Evolutionary conservation across 1,140 invertebrate genomes (phyloP).

Genomic region (Achroia grisella): DNA sequence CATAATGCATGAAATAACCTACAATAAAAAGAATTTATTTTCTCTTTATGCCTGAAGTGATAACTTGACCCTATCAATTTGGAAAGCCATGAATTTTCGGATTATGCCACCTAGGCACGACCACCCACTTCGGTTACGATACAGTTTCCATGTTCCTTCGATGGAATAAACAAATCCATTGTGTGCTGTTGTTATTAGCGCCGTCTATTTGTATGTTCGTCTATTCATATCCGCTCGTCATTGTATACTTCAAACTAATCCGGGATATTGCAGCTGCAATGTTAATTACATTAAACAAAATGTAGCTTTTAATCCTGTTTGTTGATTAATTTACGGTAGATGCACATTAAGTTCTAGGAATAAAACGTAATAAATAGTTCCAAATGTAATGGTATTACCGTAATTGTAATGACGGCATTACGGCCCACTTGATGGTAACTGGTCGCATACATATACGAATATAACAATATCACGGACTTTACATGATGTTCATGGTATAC

Average conservation of each 20-base stretch:
- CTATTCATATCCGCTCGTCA: constrained; percentile 44
- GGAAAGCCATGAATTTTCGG: background rate
- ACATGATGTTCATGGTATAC: too few species aligned
- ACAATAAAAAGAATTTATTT: background rate
- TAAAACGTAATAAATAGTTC: too few species aligned
- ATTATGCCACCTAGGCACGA: constrained; percentile 7
- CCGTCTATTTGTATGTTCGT: constrained; percentile 45
- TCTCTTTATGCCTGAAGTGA: background rate
- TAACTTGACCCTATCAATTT: too few species aligned
- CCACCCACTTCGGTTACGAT: constrained; percentile 39
- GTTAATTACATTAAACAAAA: constrained; percentile 6
- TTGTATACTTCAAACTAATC: background rate
- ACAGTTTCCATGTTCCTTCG: constrained; percentile 27
- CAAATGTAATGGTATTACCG: too few species aligned
- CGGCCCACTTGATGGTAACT: too few species aligned
- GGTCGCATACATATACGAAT: too few species aligned
- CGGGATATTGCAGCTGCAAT: background rate
- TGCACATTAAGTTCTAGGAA: too few species aligned
- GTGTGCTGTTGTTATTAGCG: constrained; percentile 62
- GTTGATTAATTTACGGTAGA: too few species aligned
- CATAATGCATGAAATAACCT: background rate
- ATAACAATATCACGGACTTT: too few species aligned
- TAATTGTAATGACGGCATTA: too few species aligned
- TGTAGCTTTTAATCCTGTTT: background rate
- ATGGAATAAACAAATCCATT: constrained; percentile 65